phyloP scores from a whole-genome alignment of 2,797 vertebrate species.

The Ctenosaura bakeri region DNA sequence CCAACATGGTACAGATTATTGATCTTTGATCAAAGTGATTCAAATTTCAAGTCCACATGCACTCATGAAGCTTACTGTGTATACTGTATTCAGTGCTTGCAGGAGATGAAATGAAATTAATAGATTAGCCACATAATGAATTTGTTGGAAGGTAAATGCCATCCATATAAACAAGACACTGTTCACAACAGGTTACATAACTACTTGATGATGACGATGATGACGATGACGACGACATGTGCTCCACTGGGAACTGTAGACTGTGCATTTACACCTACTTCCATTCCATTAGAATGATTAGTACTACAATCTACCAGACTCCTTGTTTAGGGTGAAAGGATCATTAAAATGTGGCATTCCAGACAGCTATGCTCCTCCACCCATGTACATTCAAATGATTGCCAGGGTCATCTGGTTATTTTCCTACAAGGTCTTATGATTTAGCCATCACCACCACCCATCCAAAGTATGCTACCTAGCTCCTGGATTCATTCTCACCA shows the following conservation, averaged over 20 bases:
- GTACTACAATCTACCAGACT: neutral
- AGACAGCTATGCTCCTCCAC: neutral
- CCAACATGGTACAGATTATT: neutral
- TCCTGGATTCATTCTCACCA: neutral
- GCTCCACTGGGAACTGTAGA: neutral
- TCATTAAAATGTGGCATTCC: neutral
- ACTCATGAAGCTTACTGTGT: neutral
- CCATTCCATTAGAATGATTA: neutral
- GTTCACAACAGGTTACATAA: neutral
- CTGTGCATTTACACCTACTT: neutral
- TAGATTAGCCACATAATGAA: neutral
- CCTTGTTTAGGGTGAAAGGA: slow-evolving; percentile 2
- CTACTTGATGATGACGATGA: neutral
- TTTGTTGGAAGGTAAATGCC: neutral
- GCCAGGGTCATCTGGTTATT: neutral
- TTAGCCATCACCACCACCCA: neutral
- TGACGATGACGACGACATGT: neutral
- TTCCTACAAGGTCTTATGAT: neutral
- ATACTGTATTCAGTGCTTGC: neutral
- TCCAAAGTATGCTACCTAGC: neutral
- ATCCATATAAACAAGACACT: neutral
- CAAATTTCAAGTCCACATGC: neutral
- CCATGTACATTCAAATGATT: neutral
- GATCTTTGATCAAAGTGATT: neutral
- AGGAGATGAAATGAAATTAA: neutral